A percentile compares a stretch with the other conserved stretches of the same genome.
Evolutionary conservation across 2,113 vertebrate genomes (phyloP).

Genomic region (Poeciliopsis retropinna): DNA sequence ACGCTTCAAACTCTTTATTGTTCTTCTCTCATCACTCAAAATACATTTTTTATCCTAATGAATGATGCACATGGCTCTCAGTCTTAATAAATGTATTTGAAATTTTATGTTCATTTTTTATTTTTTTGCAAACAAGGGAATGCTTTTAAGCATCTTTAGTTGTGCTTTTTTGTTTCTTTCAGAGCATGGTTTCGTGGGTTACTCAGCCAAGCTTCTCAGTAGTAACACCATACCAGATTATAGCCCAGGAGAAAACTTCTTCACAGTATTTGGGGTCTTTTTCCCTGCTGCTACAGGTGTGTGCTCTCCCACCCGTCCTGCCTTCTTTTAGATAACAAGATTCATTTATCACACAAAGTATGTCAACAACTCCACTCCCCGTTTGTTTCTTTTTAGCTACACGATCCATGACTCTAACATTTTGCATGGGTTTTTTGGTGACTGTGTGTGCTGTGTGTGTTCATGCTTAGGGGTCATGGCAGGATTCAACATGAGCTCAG

Average conservation of each 20-base stretch:
- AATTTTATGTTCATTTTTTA: too few species aligned
- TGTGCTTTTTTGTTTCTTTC: constrained; percentile 17
- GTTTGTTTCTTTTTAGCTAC: not conserved
- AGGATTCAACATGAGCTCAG: constrained; percentile 98
- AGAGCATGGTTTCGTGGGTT: constrained; percentile 93
- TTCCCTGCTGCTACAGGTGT: constrained; percentile 97
- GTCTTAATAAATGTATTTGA: too few species aligned
- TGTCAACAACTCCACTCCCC: not conserved
- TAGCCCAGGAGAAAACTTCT: constrained; percentile 90
- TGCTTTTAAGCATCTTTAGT: not conserved
- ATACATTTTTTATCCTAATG: not conserved
- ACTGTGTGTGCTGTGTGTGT: constrained; percentile 39
- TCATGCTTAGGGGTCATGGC: constrained; percentile 92
- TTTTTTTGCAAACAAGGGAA: too few species aligned
- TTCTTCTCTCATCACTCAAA: not conserved
- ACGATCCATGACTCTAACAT: constrained; percentile 12
- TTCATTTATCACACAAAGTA: not conserved
- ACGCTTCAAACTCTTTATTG: not conserved
- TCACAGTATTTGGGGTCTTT: constrained; percentile 96
- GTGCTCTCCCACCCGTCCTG: not conserved
- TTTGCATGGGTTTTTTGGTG: constrained; percentile 9
- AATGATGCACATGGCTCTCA: not conserved
- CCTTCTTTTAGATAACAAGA: not conserved
- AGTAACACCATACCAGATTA: constrained; percentile 91
- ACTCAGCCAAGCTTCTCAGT: constrained; percentile 83